Evolutionary conservation across 53 echinoderm and acorn worm species (phyloP), one percentile per base, ranked within the genome.

Genomic region (Crossaster papposus): DNA sequence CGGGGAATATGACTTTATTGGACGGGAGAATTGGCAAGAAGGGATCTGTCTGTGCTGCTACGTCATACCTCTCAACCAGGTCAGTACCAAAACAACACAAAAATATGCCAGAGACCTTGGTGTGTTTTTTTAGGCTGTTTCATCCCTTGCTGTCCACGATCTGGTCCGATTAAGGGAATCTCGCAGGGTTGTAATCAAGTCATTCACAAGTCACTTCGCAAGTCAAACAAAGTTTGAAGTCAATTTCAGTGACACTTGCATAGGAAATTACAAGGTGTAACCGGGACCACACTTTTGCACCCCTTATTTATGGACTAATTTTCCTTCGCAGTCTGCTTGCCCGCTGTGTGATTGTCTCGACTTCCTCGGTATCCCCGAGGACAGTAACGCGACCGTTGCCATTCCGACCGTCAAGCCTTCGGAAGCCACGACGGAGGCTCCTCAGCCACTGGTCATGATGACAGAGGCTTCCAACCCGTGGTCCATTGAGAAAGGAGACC

Each of bases 11-110:
- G 78, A 82, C 62, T 82, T 32, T 50, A 64, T 13, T 20, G 78
- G 51, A 64, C 65, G 58, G 34, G 82, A 62, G n/a, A 79, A 78
- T 7, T 31, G 37, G 72, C 65, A 92, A 83, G 34, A 38, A 75
- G 92, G 76, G 4, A 70, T 82, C 15, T 92, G 92, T 77, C 30
- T 64, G 35, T 92, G 92, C 34, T 92, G 92, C 76, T 91, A 68
- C 71, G 72, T 12, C 1, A 0, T 1, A 78, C 90, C 90, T 11
- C 30, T 90, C 81, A 81, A 81, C 73, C 54, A 90, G 75, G 90
- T 90, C 54, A 6, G 17, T 17, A 13, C 22, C 1, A 35, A 18
- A 73, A 11, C 17, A 15, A 28, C 1, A 35, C 2, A 73, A 11
- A 15, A 15, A 28, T 73, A 14, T 73, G 74, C 2, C 18, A 73